These are phyloP conservation scores for Pseudoatta argentina DNA, from an alignment of 1,140 invertebrate species.

Conservation along the genomic window DNA sequence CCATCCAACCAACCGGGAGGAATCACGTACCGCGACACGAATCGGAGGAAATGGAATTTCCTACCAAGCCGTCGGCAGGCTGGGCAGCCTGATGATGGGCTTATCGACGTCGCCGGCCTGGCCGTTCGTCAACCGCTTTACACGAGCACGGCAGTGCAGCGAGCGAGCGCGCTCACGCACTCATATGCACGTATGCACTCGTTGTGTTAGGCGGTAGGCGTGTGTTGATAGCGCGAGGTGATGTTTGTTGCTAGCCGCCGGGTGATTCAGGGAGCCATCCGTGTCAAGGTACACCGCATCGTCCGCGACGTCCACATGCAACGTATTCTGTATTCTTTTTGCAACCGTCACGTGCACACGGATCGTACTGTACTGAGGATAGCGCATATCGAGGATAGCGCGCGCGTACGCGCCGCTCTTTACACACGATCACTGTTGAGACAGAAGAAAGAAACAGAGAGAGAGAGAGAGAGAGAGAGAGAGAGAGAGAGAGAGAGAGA, in stretches of 20 bases:
- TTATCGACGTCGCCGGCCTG: conserved; percentile 78
- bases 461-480: too few species aligned
- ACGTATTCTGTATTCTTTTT: conserved; percentile 82
- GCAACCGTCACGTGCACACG: conserved; percentile 67
- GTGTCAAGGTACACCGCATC: conserved; percentile 87
- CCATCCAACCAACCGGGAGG: conserved; percentile 50
- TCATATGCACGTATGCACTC: conserved; percentile 18
- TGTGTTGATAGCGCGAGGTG: conserved; percentile 84
- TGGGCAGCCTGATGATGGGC: conserved; percentile 78
- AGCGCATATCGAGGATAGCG: background rate
- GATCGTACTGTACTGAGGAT: conserved; percentile 25
- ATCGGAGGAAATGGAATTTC: conserved; percentile 83
- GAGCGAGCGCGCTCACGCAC: conserved; percentile 13
- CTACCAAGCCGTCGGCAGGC: conserved; percentile 76
- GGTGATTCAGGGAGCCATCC: conserved; percentile 86
- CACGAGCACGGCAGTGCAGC: conserved; percentile 39
- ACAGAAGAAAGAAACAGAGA: background rate
- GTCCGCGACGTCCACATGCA: conserved; percentile 79
- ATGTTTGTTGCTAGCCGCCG: conserved; percentile 84
- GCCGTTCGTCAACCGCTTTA: conserved; percentile 63
- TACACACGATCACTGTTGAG: background rate
- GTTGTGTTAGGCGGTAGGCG: conserved; percentile 79
- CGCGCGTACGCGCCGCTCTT: conserved; percentile 11
- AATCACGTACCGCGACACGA: conserved; percentile 67
- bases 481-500: background rate